Conservation (phyloP, 53 echinoderm and acorn worm genomes). For the Patiria pectinifera region DNA sequence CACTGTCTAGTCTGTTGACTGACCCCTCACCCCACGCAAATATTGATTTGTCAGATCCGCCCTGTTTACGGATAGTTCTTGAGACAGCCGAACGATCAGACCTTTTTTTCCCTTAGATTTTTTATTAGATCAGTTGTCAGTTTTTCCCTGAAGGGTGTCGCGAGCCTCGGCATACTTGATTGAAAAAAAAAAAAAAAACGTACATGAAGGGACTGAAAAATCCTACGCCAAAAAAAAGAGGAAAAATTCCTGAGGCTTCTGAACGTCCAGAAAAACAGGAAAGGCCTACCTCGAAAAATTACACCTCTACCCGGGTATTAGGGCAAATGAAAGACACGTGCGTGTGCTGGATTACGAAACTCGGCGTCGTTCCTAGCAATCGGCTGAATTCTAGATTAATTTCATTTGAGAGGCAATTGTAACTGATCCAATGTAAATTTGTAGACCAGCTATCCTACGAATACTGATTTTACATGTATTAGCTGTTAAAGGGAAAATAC, state of each 20-base stretch:
- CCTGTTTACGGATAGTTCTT: not conserved
- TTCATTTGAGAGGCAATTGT: not conserved
- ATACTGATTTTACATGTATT: no score
- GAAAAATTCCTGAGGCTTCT: not conserved
- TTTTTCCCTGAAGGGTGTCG: not conserved
- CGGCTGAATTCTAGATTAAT: not conserved
- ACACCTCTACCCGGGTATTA: not conserved
- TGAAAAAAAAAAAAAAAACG: not conserved
- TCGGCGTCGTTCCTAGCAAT: not conserved
- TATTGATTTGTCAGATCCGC: not conserved
- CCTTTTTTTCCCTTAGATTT: not conserved
- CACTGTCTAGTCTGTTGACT: not conserved
- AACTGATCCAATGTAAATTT: not conserved
- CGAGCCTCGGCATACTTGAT: not conserved
- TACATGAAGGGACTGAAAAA: not conserved
- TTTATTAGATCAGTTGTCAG: not conserved
- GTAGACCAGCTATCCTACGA: not conserved
- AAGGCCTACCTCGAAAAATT: not conserved
- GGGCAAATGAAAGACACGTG: not conserved
- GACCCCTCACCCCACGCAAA: constrained; percentile 1
- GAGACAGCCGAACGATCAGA: not conserved
- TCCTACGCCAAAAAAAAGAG: not conserved
- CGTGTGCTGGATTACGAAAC: not conserved
- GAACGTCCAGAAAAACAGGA: not conserved
- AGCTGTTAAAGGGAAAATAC: no score